These are phyloP conservation scores for Standfussiana lucernea DNA, from an alignment of 2,888 invertebrate genomes.

Conservation along the genomic window DNA sequence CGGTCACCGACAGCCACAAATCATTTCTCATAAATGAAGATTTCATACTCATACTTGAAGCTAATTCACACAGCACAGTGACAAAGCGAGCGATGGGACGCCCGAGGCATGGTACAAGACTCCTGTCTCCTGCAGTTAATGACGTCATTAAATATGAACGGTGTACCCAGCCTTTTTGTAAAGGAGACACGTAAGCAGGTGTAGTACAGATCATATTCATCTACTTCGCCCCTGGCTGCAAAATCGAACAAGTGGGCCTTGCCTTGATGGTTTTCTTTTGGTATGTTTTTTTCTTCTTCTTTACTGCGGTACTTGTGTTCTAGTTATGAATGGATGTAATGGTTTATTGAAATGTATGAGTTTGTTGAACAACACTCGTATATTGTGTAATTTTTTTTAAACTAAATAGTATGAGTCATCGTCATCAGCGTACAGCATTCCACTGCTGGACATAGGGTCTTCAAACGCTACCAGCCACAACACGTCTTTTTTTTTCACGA, in stretches of 20 bases:
- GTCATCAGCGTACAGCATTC: too few species aligned
- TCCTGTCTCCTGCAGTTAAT: slow-evolving; percentile 86
- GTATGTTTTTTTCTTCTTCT: slow-evolving; percentile 29
- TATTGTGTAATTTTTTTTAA: background rate
- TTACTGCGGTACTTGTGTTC: too few species aligned
- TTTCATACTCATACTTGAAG: slow-evolving; percentile 51
- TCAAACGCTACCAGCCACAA: too few species aligned
- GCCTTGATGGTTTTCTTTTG: slow-evolving; percentile 42
- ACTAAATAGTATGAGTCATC: too few species aligned
- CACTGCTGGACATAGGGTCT: too few species aligned
- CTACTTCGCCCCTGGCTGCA: slow-evolving; percentile 57
- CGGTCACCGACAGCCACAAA: slow-evolving; percentile 10
- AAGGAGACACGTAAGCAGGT: slow-evolving; percentile 62
- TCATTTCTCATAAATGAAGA: slow-evolving; percentile 47
- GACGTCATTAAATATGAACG: slow-evolving; percentile 90
- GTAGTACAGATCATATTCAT: slow-evolving; percentile 66
- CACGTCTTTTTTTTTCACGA: too few species aligned
- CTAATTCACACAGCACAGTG: slow-evolving; percentile 67
- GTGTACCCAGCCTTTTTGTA: slow-evolving; percentile 70
- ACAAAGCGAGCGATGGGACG: slow-evolving; percentile 71
- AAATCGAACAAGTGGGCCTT: slow-evolving; percentile 58
- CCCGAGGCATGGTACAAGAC: slow-evolving; percentile 76
- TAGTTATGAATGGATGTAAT: background rate
- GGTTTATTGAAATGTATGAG: background rate
- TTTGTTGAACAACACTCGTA: background rate